Evolutionary conservation across 2,113 vertebrate genomes (phyloP), one percentile per base, ranked within the genome.

Genomic region (Campylomormyrus tamandua): DNA sequence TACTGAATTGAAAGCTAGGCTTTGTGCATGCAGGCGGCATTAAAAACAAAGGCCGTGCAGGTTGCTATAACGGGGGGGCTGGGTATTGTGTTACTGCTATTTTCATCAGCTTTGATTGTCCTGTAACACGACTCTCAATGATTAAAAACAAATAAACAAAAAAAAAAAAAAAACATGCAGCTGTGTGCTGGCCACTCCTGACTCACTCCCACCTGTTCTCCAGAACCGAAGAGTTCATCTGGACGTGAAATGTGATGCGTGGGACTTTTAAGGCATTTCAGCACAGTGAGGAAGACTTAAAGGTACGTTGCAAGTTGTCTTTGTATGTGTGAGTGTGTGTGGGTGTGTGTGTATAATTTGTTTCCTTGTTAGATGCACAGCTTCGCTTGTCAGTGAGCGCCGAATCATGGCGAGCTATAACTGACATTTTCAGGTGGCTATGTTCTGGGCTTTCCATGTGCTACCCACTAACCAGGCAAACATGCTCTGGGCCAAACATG

Each of bases 201-300:
- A 80, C 74, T 46, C 35, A n/a, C 35, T 88, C 45, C 24, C 24
- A 90, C 91, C 91, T 90, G 56, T 91, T 90, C 39, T 58, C 21
- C 91, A 95, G 94, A 90, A 87, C 89, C 17, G 52, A 89, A 83
- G 52, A 90, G 93, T 92, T 74, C 89, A 90, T 91, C 74, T 89
- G 86, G 90, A 90, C 91, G 91, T 91, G 94, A 92, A 90, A 94
- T 94, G 94, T 95, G 94, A 94, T 87, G 89, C 1, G 8, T 89
- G 49, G 93, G 92, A 93, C 92, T 91, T 91, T 84, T 90, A 92
- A 93, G 92, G 91, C 92, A 3, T 77, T 39, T 87, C 86, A 83
- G 53, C 83, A 15, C 87, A 87, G 91, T 74, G 88, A 50, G 91
- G 90, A 89, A 17, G 50, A 2, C 56, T 49, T 48, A 86, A 42